Percentiles rank a stretch among this genome's conserved stretches.
phyloP scores from a whole-genome alignment of 2,113 vertebrate genomes.

The Gasterosteus nipponicus region DNA sequence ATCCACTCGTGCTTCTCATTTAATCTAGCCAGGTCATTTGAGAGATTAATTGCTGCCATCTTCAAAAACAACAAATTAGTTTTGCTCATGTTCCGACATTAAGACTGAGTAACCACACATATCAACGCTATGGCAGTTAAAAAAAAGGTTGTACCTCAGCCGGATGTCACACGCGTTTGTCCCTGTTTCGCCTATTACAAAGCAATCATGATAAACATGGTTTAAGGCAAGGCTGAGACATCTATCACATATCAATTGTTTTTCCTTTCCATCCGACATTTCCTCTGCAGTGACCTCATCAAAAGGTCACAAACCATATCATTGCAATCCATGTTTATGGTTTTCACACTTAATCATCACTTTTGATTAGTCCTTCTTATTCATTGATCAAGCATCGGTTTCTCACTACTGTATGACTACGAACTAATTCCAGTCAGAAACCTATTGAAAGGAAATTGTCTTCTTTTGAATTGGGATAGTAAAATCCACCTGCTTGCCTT shows the following conservation, averaged over 20 bases:
- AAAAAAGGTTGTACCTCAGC: conserved; percentile 17
- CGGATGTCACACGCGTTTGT: conserved; percentile 27
- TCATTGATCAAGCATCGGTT: not conserved
- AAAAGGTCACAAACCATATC: conserved; percentile 39
- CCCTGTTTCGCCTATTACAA: not conserved
- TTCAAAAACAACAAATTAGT: conserved; percentile 83
- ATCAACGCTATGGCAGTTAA: conserved; percentile 42
- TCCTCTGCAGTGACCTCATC: conserved; percentile 28
- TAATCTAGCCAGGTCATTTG: conserved; percentile 76
- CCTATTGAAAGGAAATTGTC: not conserved
- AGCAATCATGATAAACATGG: conserved; percentile 12
- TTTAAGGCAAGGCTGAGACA: not conserved
- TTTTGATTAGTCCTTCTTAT: conserved; percentile 9
- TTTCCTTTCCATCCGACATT: conserved; percentile 27
- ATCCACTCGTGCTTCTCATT: conserved; percentile 78
- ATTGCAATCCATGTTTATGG: conserved; percentile 36
- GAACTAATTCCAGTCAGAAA: conserved; percentile 6
- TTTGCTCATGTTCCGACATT: conserved; percentile 73
- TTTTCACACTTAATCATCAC: conserved; percentile 13
- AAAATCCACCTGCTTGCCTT: not conserved
- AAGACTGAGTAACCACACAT: conserved; percentile 40
- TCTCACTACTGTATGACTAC: conserved; percentile 2
- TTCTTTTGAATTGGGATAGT: not conserved
- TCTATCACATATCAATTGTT: conserved; percentile 7
- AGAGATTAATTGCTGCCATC: conserved; percentile 82